Evolutionary conservation across 2,888 invertebrate genomes (phyloP), one percentile per base, ranked within the genome.

Genomic region (Anodontia alba): DNA sequence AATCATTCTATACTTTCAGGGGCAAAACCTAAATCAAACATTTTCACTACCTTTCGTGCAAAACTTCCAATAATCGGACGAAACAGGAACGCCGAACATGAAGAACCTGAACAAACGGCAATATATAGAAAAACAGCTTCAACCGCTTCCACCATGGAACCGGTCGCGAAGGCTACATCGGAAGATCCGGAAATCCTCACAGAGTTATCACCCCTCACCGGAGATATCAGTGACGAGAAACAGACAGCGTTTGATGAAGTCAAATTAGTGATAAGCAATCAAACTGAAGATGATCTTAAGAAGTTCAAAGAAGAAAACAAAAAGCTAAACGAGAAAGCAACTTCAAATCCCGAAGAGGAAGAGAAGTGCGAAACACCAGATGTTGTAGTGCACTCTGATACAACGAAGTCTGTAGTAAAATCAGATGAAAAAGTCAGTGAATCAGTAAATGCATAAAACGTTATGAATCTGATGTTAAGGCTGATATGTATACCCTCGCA

Each of bases 11-110:
- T 20, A 15, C 17, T 26, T 26, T 23, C 7, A 26, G 54, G 23
- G 23, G 33, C 5, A 33, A 62, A 62, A 33, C 62, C 62, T 1
- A 62, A 23, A 20, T 8, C 62, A 1, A 85, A 54, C 54, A 72
- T 85, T 57, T 68, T 85, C 29, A 62, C 76, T 23, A 78, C 82
- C 62, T 85, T 85, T 80, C 85, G 85, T 46, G 70, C 76, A 31
- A 85, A 80, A 71, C 74, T 84, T 62, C 76, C 77, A 75, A 81
- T 84, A 33, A 26, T 17, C 49, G 62, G 70, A 77, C 69, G 69
- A 31, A 77, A 75, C 66, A 29, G 72, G 1, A 20, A 20, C 1
- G 36, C 57, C 23, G 57, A 76, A 12, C 17, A 68, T 51, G 70
- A 73, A 46, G 29, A 74, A 42, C 68, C 78, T 31, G 73, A 84